These are phyloP conservation scores for Epinephelus cyanopodus DNA, from an alignment of 2,113 vertebrate species.

Conservation along the genomic window DNA sequence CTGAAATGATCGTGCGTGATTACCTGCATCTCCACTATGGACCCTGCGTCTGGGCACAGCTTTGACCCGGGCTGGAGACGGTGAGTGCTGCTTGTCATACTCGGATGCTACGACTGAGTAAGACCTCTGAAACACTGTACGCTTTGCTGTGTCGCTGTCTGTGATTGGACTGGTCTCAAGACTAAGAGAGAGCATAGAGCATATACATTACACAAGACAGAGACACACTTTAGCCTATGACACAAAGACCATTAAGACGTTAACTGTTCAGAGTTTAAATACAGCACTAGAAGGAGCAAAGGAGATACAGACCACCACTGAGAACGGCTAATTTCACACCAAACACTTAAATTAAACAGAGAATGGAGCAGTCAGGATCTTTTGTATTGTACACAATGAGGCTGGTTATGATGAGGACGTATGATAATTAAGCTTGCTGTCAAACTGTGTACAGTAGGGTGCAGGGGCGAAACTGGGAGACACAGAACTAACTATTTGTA, in stretches of 20 bases:
- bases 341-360: neutral
- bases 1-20: slow-evolving; percentile 4
- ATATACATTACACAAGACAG: neutral
- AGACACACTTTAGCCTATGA: neutral
- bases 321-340: neutral
- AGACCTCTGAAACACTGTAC: slow-evolving; percentile 97
- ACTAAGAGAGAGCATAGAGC: slow-evolving; percentile 77
- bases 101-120: slow-evolving; percentile 99
- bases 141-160: slow-evolving; percentile 96
- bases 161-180: slow-evolving; percentile 98
- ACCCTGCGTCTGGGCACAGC: slow-evolving; percentile 96
- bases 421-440: slow-evolving; percentile 5
- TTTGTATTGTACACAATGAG: neutral
- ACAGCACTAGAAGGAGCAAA: neutral
- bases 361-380: neutral
- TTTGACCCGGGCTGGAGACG: slow-evolving; percentile 95
- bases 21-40: slow-evolving; percentile 98
- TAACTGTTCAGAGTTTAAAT: neutral
- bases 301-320: neutral
- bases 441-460: neutral
- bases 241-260: neutral
- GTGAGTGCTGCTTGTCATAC: slow-evolving; percentile 98
- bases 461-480: neutral
- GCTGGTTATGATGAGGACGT: neutral
- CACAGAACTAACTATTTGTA: neutral